These are phyloP conservation scores for Danaus melanippus DNA, from an alignment of 1,140 invertebrate genomes.

Conservation along the genomic window DNA sequence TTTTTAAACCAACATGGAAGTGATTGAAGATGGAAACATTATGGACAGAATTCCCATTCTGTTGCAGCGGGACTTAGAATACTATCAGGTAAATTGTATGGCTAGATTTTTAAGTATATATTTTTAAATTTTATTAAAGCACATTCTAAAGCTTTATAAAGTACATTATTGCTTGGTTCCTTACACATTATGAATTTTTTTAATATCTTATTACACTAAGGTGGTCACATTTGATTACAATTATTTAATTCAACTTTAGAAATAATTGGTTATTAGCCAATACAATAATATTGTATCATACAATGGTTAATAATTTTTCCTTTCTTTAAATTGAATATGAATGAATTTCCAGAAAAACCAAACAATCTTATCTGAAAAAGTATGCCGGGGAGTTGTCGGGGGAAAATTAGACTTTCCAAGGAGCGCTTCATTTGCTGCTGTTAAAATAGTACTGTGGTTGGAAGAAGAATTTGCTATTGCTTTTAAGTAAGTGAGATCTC, in stretches of 20 bases:
- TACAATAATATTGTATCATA: too few species aligned
- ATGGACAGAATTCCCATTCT: slow-evolving; percentile 86
- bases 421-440: slow-evolving; percentile 83
- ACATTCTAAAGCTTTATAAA: too few species aligned
- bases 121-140: background rate
- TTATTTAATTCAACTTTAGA: too few species aligned
- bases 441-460: slow-evolving; percentile 85
- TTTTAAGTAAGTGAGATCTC: slow-evolving; percentile 40
- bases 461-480: slow-evolving; percentile 79
- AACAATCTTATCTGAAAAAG: slow-evolving; percentile 80
- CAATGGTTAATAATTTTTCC: too few species aligned
- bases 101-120: slow-evolving; percentile 7
- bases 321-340: too few species aligned
- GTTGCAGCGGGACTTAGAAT: slow-evolving; percentile 83
- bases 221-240: too few species aligned
- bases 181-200: too few species aligned
- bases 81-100: slow-evolving; percentile 78
- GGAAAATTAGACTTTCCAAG: slow-evolving; percentile 84
- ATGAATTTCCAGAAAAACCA: slow-evolving; percentile 76
- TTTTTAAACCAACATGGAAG: slow-evolving; percentile 77
- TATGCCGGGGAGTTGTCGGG: slow-evolving; percentile 81
- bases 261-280: too few species aligned
- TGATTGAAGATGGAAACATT: slow-evolving; percentile 88
- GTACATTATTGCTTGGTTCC: too few species aligned
- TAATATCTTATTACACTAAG: too few species aligned